A percentile compares a stretch with the other conserved stretches of the same genome.
These are phyloP conservation scores for Clinocottus analis DNA, from an alignment of 2,113 vertebrate species.

Conservation along the genomic window DNA sequence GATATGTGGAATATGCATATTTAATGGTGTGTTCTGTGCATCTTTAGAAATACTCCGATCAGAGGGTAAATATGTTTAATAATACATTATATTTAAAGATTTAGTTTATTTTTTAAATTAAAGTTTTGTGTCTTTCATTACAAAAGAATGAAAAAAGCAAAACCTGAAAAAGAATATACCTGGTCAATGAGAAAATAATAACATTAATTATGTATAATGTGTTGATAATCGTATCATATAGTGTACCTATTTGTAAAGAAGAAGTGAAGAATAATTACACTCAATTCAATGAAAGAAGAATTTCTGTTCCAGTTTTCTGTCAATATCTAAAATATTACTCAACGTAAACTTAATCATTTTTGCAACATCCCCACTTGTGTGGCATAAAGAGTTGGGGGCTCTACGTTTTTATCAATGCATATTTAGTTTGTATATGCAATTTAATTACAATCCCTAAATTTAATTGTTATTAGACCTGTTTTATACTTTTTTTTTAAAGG, in stretches of 20 bases:
- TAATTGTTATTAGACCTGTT: background rate
- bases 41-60: background rate
- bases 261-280: constrained; percentile 1
- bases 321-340: background rate
- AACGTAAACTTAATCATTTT: background rate
- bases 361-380: background rate
- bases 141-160: background rate
- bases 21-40: background rate
- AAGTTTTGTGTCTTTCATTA: background rate
- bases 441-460: background rate
- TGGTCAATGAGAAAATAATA: background rate
- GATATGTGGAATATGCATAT: background rate
- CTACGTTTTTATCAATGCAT: background rate
- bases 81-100: too few species aligned
- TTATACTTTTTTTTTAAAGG: background rate
- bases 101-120: too few species aligned
- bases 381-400: background rate
- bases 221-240: background rate
- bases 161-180: background rate
- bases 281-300: background rate
- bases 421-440: constrained; percentile 1
- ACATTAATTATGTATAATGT: background rate
- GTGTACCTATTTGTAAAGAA: background rate
- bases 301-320: background rate
- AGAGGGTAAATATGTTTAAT: background rate